Base-by-base conservation (phyloP, 2,888 invertebrate species). In the Lepidocyrtinus sp. region DNA sequence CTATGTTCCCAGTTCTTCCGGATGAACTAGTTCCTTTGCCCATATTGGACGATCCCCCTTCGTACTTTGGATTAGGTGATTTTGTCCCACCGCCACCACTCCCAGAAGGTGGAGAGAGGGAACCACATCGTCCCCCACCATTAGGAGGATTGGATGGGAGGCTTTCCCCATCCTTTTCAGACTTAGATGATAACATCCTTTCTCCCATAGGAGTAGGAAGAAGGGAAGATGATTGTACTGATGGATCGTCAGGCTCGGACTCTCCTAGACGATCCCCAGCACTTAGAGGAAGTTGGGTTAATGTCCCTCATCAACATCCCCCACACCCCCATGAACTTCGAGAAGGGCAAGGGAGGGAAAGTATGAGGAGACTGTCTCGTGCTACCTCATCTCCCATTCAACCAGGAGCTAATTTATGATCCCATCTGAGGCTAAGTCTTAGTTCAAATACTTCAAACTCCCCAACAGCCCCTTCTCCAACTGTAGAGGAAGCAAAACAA, bases 331-430 rank as follows among this genome's bases (percentile, higher is more conserved):
- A 19, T 17, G 59, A 19, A 17, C 45, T 62, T 36, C 77, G 81
- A 21, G 69, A 61, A 36, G 68, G 70, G 12, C 72, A 64, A 46
- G 75, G 70, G 1, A 46, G 71, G 12, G 65, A 75, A 59, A 74
- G 77, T 46, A 25, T 75, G 68, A 68, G 64, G 61, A 70, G 84
- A 46, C 26, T 77, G 71, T 26, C 72, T 5, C 46, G 84, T 24
- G 81, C 81, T 17, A 85, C 84, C 21, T 83, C 85, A n/a, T 85
- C 85, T 9, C 84, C 85, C 0, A 82, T 83, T 63, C 84, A 83
- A 19, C 82, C 75, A 24, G 84, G 84, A 70, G 75, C 82, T 9
- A 84, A 84, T 55, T 83, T 84, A 79, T 84, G 82, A 82, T 36
- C 2, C 17, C 22, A 62, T 72, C 72, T 3, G 45, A 46, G 15